These are phyloP conservation scores for Platalea minor DNA, from an alignment of 2,797 vertebrate species.

Conservation along the genomic window DNA sequence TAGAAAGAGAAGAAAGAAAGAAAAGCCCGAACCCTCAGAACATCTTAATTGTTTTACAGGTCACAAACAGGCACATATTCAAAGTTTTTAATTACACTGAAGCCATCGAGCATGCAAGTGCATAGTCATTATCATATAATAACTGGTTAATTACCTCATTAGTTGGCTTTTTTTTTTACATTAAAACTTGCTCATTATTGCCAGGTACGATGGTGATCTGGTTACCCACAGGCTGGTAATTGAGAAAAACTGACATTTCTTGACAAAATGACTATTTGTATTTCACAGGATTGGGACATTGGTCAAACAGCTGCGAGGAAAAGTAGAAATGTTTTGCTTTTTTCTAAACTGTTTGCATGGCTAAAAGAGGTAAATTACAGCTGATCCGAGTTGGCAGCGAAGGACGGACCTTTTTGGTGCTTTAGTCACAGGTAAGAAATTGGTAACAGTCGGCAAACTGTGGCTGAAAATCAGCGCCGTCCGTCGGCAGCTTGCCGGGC, in stretches of 20 bases:
- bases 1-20: background rate
- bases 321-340: background rate
- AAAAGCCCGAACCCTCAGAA: background rate
- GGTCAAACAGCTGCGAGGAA: background rate
- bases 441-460: accelerated
- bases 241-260: background rate
- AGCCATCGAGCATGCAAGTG: background rate
- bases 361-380: background rate
- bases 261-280: background rate
- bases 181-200: background rate
- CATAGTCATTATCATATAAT: background rate
- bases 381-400: background rate
- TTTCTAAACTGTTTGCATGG: background rate
- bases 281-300: background rate
- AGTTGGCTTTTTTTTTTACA: background rate
- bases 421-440: background rate
- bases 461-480: background rate
- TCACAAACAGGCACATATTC: background rate
- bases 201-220: background rate
- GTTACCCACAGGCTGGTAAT: background rate
- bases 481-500: background rate
- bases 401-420: background rate
- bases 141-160: background rate
- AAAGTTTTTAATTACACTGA: background rate
- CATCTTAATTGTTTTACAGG: background rate